Conservation (phyloP, 2,888 invertebrate genomes). For the Acronicta aceris region DNA sequence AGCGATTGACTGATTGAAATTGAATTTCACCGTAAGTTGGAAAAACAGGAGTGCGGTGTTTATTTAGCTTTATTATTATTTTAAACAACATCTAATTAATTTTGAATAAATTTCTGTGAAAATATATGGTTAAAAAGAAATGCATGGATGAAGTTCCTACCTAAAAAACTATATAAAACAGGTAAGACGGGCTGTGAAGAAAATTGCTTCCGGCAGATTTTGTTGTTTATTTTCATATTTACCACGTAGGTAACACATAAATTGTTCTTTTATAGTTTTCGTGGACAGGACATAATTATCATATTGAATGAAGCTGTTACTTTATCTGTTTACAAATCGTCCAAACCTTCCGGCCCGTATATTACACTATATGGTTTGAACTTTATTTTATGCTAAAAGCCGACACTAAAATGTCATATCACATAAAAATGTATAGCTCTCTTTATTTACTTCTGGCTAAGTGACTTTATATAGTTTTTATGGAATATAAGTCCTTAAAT, state of each 20-base stretch:
- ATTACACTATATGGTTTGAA: no score
- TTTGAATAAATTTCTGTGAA: slow-evolving; percentile 34
- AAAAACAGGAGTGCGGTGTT: slow-evolving; percentile 50
- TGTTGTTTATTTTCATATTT: slow-evolving; percentile 35
- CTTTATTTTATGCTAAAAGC: no score
- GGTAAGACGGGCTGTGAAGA: slow-evolving; percentile 24
- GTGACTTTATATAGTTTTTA: no score
- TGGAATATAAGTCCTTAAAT: no score
- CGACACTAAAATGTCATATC: neutral
- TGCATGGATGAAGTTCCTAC: slow-evolving; percentile 4
- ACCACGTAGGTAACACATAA: slow-evolving; percentile 28
- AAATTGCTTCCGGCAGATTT: slow-evolving; percentile 26
- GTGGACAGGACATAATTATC: no score
- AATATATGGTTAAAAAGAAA: slow-evolving; percentile 6
- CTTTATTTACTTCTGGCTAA: no score
- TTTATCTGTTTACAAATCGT: no score
- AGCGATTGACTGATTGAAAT: neutral
- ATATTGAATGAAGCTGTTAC: no score
- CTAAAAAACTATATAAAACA: slow-evolving; percentile 7
- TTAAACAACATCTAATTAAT: neutral
- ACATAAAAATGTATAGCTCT: no score
- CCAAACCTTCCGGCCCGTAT: no score
- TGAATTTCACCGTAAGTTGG: slow-evolving; percentile 40
- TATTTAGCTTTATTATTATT: slow-evolving; percentile 34
- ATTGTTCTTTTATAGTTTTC: neutral